These are phyloP conservation scores for Magallana nippona DNA, from an alignment of 2,888 invertebrate species.

Conservation along the genomic window DNA sequence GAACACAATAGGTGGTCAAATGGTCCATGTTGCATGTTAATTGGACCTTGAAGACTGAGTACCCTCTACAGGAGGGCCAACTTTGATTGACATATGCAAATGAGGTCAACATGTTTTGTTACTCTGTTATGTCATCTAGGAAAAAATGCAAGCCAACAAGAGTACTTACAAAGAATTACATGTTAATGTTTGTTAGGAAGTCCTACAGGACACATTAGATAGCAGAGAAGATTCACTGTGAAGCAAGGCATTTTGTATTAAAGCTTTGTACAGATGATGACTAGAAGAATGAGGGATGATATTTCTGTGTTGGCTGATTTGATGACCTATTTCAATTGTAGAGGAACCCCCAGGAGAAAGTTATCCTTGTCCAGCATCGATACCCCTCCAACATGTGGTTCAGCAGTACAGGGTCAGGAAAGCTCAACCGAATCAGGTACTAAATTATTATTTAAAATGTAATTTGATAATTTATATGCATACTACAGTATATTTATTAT, in stretches of 20 bases:
- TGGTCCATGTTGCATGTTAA: constrained; percentile 24
- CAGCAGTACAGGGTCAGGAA: constrained; percentile 56
- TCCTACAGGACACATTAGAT: neutral
- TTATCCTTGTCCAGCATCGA: constrained; percentile 70
- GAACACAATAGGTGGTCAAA: constrained; percentile 31
- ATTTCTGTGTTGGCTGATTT: constrained; percentile 36
- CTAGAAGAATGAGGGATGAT: constrained; percentile 11
- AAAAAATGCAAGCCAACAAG: constrained; percentile 21
- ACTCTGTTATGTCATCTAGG: constrained; percentile 27
- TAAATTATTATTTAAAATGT: too few species aligned
- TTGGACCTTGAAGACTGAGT: constrained; percentile 11
- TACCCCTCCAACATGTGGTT: constrained; percentile 61
- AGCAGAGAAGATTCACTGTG: too few species aligned
- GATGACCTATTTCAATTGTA: constrained; percentile 49
- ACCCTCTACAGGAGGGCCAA: constrained; percentile 18
- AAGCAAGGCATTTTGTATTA: neutral
- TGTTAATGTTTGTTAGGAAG: constrained; percentile 11
- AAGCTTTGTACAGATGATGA: neutral
- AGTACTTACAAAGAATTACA: constrained; percentile 28
- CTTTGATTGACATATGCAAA: constrained; percentile 32
- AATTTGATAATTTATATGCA: too few species aligned
- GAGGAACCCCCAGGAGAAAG: constrained; percentile 70
- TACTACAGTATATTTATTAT: too few species aligned
- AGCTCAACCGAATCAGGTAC: constrained; percentile 71
- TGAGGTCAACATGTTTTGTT: constrained; percentile 21